phyloP scores from a whole-genome alignment of 1,140 invertebrate species.

The Gonioctena quinquepunctata region DNA sequence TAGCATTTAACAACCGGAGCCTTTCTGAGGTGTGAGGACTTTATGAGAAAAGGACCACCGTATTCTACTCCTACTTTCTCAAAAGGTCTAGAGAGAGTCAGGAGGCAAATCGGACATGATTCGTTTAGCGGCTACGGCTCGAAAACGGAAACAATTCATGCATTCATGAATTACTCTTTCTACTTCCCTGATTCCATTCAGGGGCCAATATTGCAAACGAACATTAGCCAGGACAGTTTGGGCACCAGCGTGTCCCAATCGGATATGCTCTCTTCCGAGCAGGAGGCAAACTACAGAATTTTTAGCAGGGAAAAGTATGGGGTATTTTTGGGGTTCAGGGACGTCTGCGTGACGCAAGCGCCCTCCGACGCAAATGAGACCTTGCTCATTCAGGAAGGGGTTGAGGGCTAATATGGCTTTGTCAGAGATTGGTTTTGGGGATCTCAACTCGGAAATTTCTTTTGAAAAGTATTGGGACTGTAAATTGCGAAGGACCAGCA shows the following conservation, averaged over 20 bases:
- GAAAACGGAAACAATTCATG: not conserved
- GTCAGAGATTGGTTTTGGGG: not conserved
- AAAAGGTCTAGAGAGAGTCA: conserved; percentile 1
- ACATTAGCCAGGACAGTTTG: not conserved
- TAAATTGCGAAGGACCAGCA: not conserved
- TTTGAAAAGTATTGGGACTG: not conserved
- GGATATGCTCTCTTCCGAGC: not conserved
- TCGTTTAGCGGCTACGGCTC: not conserved
- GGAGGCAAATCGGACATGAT: not conserved
- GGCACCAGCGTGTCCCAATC: not conserved
- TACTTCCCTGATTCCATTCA: not conserved
- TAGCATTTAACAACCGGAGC: not conserved
- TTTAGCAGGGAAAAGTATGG: not conserved
- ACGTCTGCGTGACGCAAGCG: conserved; percentile 18
- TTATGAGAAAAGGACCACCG: not conserved
- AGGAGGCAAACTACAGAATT: not conserved
- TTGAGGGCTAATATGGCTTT: not conserved
- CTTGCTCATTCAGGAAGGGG: conserved; percentile 31
- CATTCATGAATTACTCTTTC: not conserved
- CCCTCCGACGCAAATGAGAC: conserved; percentile 40
- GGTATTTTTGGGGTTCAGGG: not conserved
- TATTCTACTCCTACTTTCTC: not conserved
- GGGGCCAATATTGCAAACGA: conserved; percentile 15
- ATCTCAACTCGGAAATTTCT: conserved; percentile 3
- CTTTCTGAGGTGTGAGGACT: not conserved